Percentiles rank a stretch among this genome's conserved stretches.
Evolutionary conservation across 1,140 invertebrate genomes (phyloP).

Genomic region (Physella acuta): DNA sequence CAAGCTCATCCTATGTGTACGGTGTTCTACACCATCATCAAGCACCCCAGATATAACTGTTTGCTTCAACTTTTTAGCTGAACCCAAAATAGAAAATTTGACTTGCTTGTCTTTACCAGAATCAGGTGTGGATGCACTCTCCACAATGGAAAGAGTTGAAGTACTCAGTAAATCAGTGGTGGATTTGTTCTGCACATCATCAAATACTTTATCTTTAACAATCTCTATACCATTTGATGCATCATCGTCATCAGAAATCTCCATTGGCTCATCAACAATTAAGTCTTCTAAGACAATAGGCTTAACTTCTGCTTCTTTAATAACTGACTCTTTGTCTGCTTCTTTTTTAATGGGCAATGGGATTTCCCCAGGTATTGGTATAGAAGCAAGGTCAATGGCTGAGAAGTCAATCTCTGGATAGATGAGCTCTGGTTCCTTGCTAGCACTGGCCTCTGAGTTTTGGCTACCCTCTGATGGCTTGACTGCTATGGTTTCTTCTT

Average conservation of each 20-base stretch:
- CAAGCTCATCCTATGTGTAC: too few relatives aligned
- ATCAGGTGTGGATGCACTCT: neutral
- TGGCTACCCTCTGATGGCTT: too few relatives aligned
- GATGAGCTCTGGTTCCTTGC: too few relatives aligned
- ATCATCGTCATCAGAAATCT: constrained; percentile 16
- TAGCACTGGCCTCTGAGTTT: neutral
- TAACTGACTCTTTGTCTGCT: neutral
- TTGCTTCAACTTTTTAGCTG: constrained; percentile 9
- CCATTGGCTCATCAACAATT: constrained; percentile 1
- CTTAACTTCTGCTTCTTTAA: neutral
- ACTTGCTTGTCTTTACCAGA: constrained; percentile 18
- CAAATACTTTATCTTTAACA: neutral
- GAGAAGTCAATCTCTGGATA: neutral
- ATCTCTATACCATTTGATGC: neutral
- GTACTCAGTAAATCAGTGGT: too few relatives aligned
- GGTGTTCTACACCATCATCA: constrained; percentile 13
- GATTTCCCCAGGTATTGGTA: constrained; percentile 17
- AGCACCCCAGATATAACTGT: neutral
- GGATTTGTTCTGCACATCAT: neutral
- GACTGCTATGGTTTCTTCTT: neutral
- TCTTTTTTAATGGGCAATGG: neutral
- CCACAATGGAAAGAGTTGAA: neutral
- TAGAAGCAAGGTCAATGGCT: neutral
- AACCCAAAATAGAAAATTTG: constrained; percentile 17
- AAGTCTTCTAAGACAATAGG: too few relatives aligned